Evolutionary conservation across 2,888 invertebrate species (phyloP).

Genomic region (Rhingia rostrata): DNA sequence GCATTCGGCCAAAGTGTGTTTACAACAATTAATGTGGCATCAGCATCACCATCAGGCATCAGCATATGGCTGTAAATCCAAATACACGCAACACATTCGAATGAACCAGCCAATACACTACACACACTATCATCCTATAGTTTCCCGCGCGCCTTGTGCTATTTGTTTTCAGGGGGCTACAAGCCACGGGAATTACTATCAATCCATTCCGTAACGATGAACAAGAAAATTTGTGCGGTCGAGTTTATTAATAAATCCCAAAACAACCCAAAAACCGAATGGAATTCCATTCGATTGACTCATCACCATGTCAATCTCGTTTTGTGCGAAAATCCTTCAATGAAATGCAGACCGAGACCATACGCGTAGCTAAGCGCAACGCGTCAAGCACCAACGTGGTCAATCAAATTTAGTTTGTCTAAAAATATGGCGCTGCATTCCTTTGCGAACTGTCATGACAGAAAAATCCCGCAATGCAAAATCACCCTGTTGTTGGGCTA

Average conservation of each 20-base stretch:
- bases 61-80: slow-evolving; percentile 28
- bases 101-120: neutral
- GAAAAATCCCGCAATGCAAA: neutral
- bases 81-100: neutral
- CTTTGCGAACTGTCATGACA: neutral
- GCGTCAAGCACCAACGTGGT: neutral
- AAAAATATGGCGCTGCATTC: slow-evolving; percentile 36
- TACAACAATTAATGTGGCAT: slow-evolving; percentile 62
- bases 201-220: neutral
- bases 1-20: slow-evolving; percentile 60
- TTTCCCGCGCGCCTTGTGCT: slow-evolving; percentile 14
- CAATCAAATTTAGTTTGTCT: slow-evolving; percentile 19
- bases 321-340: slow-evolving; percentile 30
- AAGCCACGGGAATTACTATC: neutral
- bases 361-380: neutral
- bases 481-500: slow-evolving; percentile 23
- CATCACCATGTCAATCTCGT: slow-evolving; percentile 36
- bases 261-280: slow-evolving; percentile 27
- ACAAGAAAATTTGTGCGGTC: slow-evolving; percentile 14
- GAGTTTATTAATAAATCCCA: slow-evolving; percentile 48
- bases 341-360: neutral
- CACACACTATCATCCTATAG: slow-evolving; percentile 10
- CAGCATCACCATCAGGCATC: slow-evolving; percentile 29
- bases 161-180: neutral
- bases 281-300: slow-evolving; percentile 61